A percentile compares a stretch with the other conserved stretches of the same genome.
These are phyloP conservation scores for Etheostoma nigrum DNA, from an alignment of 2,797 vertebrate species.

Conservation along the genomic window DNA sequence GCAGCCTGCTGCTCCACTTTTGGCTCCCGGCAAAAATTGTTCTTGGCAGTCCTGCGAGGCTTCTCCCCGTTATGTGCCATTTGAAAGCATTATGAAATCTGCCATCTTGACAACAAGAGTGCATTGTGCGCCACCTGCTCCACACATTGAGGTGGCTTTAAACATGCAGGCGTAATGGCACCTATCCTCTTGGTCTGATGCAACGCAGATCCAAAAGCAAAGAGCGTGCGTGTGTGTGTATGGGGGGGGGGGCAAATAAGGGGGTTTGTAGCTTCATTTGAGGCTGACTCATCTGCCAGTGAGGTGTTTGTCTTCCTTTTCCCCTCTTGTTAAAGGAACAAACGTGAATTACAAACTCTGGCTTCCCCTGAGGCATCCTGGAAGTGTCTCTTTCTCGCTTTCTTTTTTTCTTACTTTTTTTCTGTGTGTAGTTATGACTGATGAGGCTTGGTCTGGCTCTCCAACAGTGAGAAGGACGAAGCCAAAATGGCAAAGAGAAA, in stretches of 20 bases:
- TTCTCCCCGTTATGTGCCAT: slow-evolving; percentile 82
- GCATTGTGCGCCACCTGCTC: slow-evolving; percentile 87
- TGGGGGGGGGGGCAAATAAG: not conserved
- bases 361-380: slow-evolving; percentile 46
- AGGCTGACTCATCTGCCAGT: slow-evolving; percentile 7
- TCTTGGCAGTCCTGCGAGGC: slow-evolving; percentile 81
- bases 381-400: slow-evolving; percentile 51
- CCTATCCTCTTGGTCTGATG: slow-evolving; percentile 76
- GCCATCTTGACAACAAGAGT: slow-evolving; percentile 86
- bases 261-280: slow-evolving; percentile 21
- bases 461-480: not conserved
- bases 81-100: slow-evolving; percentile 86
- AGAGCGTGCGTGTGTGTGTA: not conserved
- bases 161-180: slow-evolving; percentile 82
- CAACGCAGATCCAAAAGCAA: slow-evolving; percentile 44
- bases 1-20: slow-evolving; percentile 77
- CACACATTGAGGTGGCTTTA: slow-evolving; percentile 83
- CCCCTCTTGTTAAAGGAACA: slow-evolving; percentile 61
- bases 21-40: slow-evolving; percentile 76
- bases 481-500: slow-evolving; percentile 15
- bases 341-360: slow-evolving; percentile 62
- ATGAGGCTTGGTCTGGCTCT: slow-evolving; percentile 51
- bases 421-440: slow-evolving; percentile 40
- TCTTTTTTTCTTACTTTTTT: slow-evolving; percentile 4
- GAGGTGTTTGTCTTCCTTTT: slow-evolving; percentile 32